These are phyloP conservation scores for Lasioglossum calceatum DNA, from an alignment of 2,888 invertebrate genomes.

Conservation along the genomic window DNA sequence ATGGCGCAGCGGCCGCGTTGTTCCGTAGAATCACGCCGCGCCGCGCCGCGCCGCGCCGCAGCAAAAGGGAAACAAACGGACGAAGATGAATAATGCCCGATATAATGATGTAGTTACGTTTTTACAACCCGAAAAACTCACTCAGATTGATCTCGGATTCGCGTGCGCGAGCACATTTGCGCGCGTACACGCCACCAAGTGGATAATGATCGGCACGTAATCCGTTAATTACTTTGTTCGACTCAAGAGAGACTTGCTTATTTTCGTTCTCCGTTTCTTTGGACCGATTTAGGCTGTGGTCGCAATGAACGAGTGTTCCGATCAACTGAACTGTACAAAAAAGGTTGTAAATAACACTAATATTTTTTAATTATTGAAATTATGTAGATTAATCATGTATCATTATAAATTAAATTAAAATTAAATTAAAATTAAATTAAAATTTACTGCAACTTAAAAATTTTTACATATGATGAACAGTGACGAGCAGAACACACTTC, in stretches of 20 bases:
- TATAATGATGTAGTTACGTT: constrained; percentile 5
- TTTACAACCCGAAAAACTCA: constrained; percentile 27
- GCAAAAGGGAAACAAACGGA: neutral
- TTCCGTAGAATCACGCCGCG: neutral
- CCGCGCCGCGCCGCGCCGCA: neutral
- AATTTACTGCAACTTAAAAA: too few relatives aligned
- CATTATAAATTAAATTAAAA: too few relatives aligned
- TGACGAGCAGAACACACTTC: too few relatives aligned
- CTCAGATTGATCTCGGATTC: constrained; percentile 33
- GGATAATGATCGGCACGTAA: constrained; percentile 31
- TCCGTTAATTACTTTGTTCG: constrained; percentile 24
- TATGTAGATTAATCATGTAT: too few relatives aligned
- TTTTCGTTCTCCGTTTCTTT: neutral
- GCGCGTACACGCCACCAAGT: constrained; percentile 10
- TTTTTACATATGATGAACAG: too few relatives aligned
- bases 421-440: too few relatives aligned
- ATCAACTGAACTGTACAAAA: too few relatives aligned
- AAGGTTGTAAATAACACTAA: too few relatives aligned
- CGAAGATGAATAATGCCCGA: constrained; percentile 2
- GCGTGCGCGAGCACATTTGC: constrained; percentile 16
- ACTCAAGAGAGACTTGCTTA: neutral
- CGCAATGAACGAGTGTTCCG: neutral
- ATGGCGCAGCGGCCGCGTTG: neutral
- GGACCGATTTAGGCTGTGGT: neutral
- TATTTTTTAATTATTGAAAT: too few relatives aligned